These are phyloP conservation scores for Drosophila kurseongensis DNA, from an alignment of 1,140 invertebrate genomes.

Conservation along the genomic window DNA sequence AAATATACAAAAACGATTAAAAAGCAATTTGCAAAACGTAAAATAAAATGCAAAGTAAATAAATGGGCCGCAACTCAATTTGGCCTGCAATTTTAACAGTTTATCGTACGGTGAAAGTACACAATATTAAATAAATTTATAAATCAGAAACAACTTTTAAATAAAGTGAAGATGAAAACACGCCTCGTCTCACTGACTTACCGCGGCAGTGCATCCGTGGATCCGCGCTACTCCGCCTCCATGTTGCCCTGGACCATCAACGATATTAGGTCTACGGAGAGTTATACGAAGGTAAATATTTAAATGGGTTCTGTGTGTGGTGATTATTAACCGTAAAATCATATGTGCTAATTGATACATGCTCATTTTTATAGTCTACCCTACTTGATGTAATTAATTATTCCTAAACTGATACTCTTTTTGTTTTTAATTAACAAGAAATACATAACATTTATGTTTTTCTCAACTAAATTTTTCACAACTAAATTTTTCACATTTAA, in stretches of 20 bases:
- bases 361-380: too few relatives aligned
- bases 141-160: constrained; percentile 15
- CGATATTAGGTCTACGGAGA: constrained; percentile 87
- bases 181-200: constrained; percentile 89
- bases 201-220: constrained; percentile 90
- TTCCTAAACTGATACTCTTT: too few relatives aligned
- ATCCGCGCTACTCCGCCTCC: constrained; percentile 89
- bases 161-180: constrained; percentile 86
- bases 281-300: constrained; percentile 85
- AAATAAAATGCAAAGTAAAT: constrained; percentile 51
- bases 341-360: too few relatives aligned
- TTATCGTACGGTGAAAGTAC: constrained; percentile 20
- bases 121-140: constrained; percentile 21
- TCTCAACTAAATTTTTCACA: too few relatives aligned
- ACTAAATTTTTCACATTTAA: too few relatives aligned
- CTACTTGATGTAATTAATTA: too few relatives aligned
- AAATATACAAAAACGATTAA: constrained; percentile 51
- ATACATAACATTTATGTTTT: too few relatives aligned
- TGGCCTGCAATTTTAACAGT: constrained; percentile 26
- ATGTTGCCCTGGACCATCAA: constrained; percentile 91
- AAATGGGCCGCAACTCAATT: constrained; percentile 46
- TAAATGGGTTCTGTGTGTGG: neutral
- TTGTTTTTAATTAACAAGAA: too few relatives aligned
- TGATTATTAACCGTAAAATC: too few relatives aligned
- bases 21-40: constrained; percentile 45